Percentiles rank a stretch among this genome's conserved stretches.
Evolutionary conservation across 2,888 invertebrate species (phyloP).

Genomic region (Rhingia campestris): DNA sequence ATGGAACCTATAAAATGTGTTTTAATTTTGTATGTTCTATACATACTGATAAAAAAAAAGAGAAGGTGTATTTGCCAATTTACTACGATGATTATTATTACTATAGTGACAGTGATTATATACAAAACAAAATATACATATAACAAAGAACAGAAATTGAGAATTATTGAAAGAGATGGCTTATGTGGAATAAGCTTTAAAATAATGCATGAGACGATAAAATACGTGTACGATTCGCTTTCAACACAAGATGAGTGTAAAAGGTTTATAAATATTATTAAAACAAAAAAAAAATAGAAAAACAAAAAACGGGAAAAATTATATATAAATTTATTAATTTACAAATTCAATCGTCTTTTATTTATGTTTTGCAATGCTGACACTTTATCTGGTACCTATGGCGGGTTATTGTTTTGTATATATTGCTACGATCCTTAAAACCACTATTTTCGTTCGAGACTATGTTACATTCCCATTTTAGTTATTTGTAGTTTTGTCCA

Average conservation of each 20-base stretch:
- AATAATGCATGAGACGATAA: slow-evolving; percentile 20
- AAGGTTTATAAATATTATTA: slow-evolving; percentile 48
- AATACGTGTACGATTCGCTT: slow-evolving; percentile 35
- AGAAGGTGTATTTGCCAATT: slow-evolving; percentile 64
- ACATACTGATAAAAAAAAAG: slow-evolving; percentile 15
- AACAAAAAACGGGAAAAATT: slow-evolving; percentile 26
- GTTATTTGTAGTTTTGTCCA: too few relatives aligned
- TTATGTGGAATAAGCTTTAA: slow-evolving; percentile 47
- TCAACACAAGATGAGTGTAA: slow-evolving; percentile 37
- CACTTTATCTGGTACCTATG: neutral
- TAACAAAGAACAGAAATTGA: slow-evolving; percentile 23
- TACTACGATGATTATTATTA: slow-evolving; percentile 62
- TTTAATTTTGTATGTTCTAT: slow-evolving; percentile 50
- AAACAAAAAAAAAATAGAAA: slow-evolving; percentile 10
- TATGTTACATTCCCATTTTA: too few relatives aligned
- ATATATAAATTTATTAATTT: slow-evolving; percentile 67
- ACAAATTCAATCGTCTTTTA: slow-evolving; percentile 38
- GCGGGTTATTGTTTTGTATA: too few relatives aligned
- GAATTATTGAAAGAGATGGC: slow-evolving; percentile 1
- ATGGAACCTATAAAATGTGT: slow-evolving; percentile 39
- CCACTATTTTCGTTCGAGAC: too few relatives aligned
- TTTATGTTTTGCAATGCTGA: neutral
- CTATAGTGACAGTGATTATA: slow-evolving; percentile 66
- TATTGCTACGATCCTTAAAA: too few relatives aligned
- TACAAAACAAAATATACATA: slow-evolving; percentile 69